Percentiles rank a stretch among this genome's conserved stretches.
Conservation (phyloP, 2,888 invertebrate species). For the Pristionchus mayeri region DNA sequence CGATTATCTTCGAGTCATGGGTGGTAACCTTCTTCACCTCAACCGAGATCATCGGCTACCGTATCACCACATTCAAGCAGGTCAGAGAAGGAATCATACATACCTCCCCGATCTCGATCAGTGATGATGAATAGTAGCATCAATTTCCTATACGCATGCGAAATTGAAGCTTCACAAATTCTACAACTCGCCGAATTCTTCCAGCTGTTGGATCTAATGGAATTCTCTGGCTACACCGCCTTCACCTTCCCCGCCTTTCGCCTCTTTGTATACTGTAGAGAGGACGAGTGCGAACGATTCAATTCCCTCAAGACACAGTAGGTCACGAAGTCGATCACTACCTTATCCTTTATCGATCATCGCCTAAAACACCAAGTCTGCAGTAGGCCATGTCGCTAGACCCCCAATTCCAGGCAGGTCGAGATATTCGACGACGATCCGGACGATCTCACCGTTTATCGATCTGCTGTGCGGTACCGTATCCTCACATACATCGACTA, state of each 20-base stretch:
- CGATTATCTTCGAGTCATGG: slow-evolving; percentile 5
- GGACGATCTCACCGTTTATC: slow-evolving; percentile 10
- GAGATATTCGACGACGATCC: slow-evolving; percentile 5
- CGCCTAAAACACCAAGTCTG: neutral
- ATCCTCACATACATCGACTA: neutral
- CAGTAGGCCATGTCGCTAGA: neutral
- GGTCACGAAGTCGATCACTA: neutral
- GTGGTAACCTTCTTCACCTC: slow-evolving; percentile 8
- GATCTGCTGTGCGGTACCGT: neutral
- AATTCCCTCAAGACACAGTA: neutral
- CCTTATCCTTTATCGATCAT: neutral
- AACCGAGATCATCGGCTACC: neutral
- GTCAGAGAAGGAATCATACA: no score
- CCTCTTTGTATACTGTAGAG: slow-evolving; percentile 33
- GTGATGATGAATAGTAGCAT: no score
- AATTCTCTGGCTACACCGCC: slow-evolving; percentile 15
- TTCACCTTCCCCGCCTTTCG: slow-evolving; percentile 37
- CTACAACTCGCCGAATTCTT: no score
- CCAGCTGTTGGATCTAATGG: slow-evolving; percentile 10
- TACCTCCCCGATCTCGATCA: no score
- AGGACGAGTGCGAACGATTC: slow-evolving; percentile 18
- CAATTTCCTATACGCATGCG: no score
- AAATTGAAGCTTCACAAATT: no score
- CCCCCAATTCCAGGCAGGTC: neutral
- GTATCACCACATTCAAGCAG: slow-evolving; percentile 26